Base-by-base conservation (phyloP, 2,797 vertebrate genomes). In the Apogon talboti region DNA sequence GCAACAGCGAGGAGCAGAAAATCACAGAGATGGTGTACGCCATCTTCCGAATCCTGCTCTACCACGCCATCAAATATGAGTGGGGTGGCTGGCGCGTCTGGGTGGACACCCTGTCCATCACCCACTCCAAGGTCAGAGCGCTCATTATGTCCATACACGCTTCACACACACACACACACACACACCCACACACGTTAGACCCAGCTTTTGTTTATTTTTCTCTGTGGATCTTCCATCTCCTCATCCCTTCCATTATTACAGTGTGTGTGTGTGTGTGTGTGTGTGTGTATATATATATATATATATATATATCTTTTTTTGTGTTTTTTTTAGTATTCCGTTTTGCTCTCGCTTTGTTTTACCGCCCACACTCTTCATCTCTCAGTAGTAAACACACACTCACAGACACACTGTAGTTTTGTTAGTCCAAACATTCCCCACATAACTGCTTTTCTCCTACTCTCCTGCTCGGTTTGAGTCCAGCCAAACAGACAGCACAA, bases 31-130 rank as follows among this genome's bases (percentile, higher is more conserved):
- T 98, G 97, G 97, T 99, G 4, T 99, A 96, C 71, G 95, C 97
- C 83, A 93, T 99, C 90, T 99, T 99, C 91, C 94, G 97, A 76
- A 99, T 99, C 85, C 91, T 99, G 40, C 96, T 99, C 53, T 99
- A 99, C 91, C 98, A 99, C 62, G 98, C 98, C 53, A 90, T 99
- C 91, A 99, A 98, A 68, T 98, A 98, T 7, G 98, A 99, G 85
- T 99, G 98, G 98, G 98, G 98, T 58, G 98, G 98, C 86, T 99
- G 98, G 98, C 95, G 98, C 50, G 97, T 99, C 77, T 99, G 97
- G 97, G 97, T 99, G 71, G 98, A 99, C 86, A 99, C 98, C 0
- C 92, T 99, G 80, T 98, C 98, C 13, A 99, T 99, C 92, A 98
- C 97, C 14, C 98, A 99, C 90, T 97, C 97, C 82, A 99, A 99